Evolutionary conservation across 35 echinoderm and acorn worm species (phyloP), one percentile per base, ranked within the genome.

Genomic region (Ophiothrix spiculata): DNA sequence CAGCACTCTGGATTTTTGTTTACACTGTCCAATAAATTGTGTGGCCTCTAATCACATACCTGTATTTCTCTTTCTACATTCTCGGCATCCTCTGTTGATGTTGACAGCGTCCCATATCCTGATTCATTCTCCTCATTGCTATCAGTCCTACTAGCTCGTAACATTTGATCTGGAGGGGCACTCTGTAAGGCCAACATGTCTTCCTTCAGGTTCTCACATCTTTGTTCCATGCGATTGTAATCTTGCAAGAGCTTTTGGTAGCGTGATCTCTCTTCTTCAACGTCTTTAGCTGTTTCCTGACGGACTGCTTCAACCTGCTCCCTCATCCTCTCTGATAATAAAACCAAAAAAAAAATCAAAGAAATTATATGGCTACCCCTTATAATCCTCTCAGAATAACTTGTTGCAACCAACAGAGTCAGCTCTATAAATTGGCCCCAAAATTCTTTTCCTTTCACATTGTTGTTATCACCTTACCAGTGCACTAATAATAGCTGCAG

Each of bases 181-280:
- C 77, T 88, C 80, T 91, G 80, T 14, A 91, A n/a, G 17, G 90
- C 89, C 87, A 84, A 54, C 77, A 96, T 87, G 86, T 97, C 95
- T 77, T 97, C 95, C 40, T 97, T 90, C 29, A 97, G 77, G 69
- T 97, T 97, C 40, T 97, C 91, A 73, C 88, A 83, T 35, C 95
- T 78, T 69, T 97, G 95, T 78, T 97, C 95, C 38, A 97, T 76
- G 16, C 95, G 79, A 11, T 31, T 76, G 88, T 93, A 97, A 33
- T 97, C 95, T 45, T 93, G 91, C 60, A 97, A 80, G 31, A 97
- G 81, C 77, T 93, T 97, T 81, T 97, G 95, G 31, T 97, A 88
- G 39, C 86, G 91, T 1, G 84, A 75, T 33, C 91, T 63, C 79
- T 97, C 95, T 49, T 97, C 87, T 32, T 90, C 91, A 39, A 93